Percentiles rank a stretch among this genome's conserved stretches.
Evolutionary conservation across 1,140 invertebrate genomes (phyloP).

Genomic region (Bombus sylvicola): DNA sequence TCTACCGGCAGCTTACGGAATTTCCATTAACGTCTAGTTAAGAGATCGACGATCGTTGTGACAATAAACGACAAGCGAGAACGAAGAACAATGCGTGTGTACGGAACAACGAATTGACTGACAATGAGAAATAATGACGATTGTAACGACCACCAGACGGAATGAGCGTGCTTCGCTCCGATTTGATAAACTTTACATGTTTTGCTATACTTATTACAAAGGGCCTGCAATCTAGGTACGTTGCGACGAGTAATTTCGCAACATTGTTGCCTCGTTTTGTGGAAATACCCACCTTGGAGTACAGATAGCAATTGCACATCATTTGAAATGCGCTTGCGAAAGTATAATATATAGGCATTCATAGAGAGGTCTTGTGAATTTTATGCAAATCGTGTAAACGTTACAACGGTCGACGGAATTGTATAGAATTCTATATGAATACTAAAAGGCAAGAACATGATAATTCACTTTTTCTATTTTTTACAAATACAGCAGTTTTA

Average conservation of each 20-base stretch:
- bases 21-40: slow-evolving; percentile 52
- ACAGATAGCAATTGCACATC: background rate
- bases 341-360: background rate
- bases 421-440: background rate
- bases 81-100: slow-evolving; percentile 28
- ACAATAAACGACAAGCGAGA: slow-evolving; percentile 30
- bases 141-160: background rate
- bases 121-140: background rate
- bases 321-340: background rate
- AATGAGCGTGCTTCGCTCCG: background rate
- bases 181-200: background rate
- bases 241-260: background rate
- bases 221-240: no score
- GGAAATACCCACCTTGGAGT: background rate
- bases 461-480: background rate
- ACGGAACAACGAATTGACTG: slow-evolving; percentile 1
- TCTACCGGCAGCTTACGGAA: slow-evolving; percentile 33
- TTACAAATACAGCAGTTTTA: background rate
- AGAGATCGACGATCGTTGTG: slow-evolving; percentile 41
- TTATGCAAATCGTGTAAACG: background rate
- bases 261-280: background rate
- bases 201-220: background rate
- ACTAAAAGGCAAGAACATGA: background rate
- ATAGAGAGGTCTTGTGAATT: background rate
- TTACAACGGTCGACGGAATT: background rate